Conservation (phyloP, 2,888 invertebrate species). For the Tupiocoris notatus region DNA sequence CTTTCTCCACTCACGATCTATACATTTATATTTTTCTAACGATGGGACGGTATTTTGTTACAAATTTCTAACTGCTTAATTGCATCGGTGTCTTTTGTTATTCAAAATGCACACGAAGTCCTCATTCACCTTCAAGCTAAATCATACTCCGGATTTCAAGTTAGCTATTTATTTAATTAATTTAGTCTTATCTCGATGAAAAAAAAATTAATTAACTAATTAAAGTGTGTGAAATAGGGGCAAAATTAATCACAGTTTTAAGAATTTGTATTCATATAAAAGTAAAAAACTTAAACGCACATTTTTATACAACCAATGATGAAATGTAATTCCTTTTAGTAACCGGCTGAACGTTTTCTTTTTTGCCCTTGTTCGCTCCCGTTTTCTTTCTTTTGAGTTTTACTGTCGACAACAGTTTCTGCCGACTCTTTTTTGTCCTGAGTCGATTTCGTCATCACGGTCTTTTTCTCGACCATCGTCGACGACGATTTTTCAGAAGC, state of each 20-base stretch:
- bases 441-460: neutral
- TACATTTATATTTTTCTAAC: no score
- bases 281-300: neutral
- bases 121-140: no score
- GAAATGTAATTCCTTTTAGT: neutral
- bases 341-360: neutral
- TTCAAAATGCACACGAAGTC: no score
- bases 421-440: neutral
- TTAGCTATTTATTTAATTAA: no score
- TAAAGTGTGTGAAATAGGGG: no score
- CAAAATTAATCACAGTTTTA: neutral
- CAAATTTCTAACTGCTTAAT: no score
- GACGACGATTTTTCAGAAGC: neutral
- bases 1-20: no score
- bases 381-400: neutral
- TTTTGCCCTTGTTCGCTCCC: neutral
- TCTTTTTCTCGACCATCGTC: constrained; percentile 1
- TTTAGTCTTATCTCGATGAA: no score
- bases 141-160: no score
- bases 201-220: no score
- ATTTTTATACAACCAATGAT: neutral
- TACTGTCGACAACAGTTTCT: neutral
- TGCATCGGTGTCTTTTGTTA: no score
- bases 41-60: no score
- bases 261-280: neutral